Evolutionary conservation across 1,140 invertebrate species (phyloP), one percentile per base, ranked within the genome.

Genomic region (Chrysopa pallens): DNA sequence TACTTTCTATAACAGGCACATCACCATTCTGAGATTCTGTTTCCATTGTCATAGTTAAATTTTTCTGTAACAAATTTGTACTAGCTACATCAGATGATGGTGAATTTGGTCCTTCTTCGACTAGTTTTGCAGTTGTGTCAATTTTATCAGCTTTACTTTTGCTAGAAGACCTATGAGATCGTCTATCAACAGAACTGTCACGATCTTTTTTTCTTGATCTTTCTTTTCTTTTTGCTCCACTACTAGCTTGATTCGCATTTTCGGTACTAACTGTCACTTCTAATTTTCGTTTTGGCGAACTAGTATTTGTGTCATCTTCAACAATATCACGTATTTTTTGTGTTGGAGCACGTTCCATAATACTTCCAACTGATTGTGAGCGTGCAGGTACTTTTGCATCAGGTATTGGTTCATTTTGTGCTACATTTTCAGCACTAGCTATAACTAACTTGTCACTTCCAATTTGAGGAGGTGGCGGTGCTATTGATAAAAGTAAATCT

Each of bases 401-500:
- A 33, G 17, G 17, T 23, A 23, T 3, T 5, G 17, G 2, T 23
- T 23, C 17, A 5, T 23, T 23, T 23, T 33, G 53, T 2, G 46
- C 39, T 0, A 53, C 49, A n/a, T 54, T 60, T 15, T 65, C 67
- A 48, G 72, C 65, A 28, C 60, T 56, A 6, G 72, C 68, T 6
- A 83, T 76, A 11, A 83, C 68, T 38, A 84, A 56, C 52, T 81
- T 78, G 48, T 78, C 76, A 9, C 70, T 58, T 49, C 59, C 59
- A 62, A 50, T 66, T 68, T 50, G 68, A 57, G 14, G 76, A 64
- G 39, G 78, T 63, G 46, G 71, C 1, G 84, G 83, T 36, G 82
- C 83, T 33, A 90, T 60, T 1, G 84, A 85, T 8, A 92, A 67
- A n/a, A 94, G 64, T 29, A 92, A 64, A 64, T 93, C 89, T 17